Base-by-base conservation (phyloP, 2,113 vertebrate genomes). In the Hucho hucho region DNA sequence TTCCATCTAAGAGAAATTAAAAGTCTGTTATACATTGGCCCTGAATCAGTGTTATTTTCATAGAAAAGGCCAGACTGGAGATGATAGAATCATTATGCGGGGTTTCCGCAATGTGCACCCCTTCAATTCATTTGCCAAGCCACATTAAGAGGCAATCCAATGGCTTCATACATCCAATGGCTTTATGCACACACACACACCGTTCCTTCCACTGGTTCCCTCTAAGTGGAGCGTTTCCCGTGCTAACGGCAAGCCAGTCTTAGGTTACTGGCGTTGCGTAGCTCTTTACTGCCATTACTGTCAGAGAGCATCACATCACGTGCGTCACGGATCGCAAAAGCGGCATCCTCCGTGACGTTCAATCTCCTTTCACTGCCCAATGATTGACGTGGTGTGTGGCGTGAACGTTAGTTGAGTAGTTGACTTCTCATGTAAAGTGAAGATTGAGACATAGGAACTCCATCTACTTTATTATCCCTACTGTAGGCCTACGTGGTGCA, bases 121-220 rank as follows among this genome's bases (percentile, higher is more conserved):
- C 68, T 79, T 76, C 72, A 69, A 53, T 71, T 83, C 28, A 74
- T 24, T 43, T 47, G 67, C 16, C 68, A 58, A 77, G 69, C 29
- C 56, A 0, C 70, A 72, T 59, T 22, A 32, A 61, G 56, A 26
- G 32, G 53, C 22, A 70, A 16, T 69, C 20, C 14, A 32, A 32
- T 69, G 29, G 66, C 29, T 69, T 46, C 32, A 22, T 22, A 9
- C n/a, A 37, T n/a, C 24, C 56, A 43, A 4, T 56, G 47, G 12
- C 14, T 70, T 6, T 13, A 59, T 53, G 20, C n/a, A n/a, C 2
- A 46, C 66, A 22, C 32, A 4, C 66, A 70, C 16, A 56, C 13
- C 25, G 18, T 20, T 65, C 14, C 49, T 53, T 16, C 49, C 49
- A 18, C 49, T 53, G 49, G 49, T 53, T 53, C 49, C 49, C 49